Percentiles rank a stretch among this genome's conserved stretches.
These are phyloP conservation scores for Mamestra configurata DNA, from an alignment of 1,140 invertebrate species.

Conservation along the genomic window DNA sequence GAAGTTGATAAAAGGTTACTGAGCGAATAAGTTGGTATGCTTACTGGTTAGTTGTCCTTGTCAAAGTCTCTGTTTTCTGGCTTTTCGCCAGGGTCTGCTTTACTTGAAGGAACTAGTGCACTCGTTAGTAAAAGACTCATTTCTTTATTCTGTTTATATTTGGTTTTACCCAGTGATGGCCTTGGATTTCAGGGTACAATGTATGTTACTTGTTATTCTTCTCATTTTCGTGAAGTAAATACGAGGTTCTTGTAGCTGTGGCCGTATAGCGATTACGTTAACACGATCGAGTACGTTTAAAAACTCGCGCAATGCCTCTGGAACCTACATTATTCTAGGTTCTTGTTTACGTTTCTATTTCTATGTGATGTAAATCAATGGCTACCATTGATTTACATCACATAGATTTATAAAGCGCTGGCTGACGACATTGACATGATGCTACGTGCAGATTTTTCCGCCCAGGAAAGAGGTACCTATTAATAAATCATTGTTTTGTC, in stretches of 20 bases:
- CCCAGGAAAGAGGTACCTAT: constrained; percentile 28
- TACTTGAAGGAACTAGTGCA: constrained; percentile 23
- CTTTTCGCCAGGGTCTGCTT: neutral
- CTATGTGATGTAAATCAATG: no score
- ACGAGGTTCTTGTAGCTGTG: neutral
- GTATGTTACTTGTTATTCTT: neutral
- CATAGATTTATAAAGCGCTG: neutral
- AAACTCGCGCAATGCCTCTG: no score
- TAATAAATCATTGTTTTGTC: constrained; percentile 36
- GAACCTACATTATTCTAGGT: no score
- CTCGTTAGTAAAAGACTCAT: neutral
- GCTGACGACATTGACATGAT: neutral
- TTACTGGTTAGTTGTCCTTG: constrained; percentile 7
- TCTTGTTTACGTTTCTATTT: neutral
- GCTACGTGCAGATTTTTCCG: neutral
- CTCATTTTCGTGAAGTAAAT: neutral
- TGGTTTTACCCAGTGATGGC: neutral
- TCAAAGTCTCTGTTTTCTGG: constrained; percentile 8
- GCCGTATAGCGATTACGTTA: no score
- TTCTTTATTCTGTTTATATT: neutral
- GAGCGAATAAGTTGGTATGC: neutral
- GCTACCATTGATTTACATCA: neutral
- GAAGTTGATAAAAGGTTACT: neutral
- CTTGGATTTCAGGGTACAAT: neutral
- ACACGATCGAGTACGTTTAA: no score